Evolutionary conservation across 2,888 invertebrate species (phyloP).

Genomic region (Drosophila seclusa): DNA sequence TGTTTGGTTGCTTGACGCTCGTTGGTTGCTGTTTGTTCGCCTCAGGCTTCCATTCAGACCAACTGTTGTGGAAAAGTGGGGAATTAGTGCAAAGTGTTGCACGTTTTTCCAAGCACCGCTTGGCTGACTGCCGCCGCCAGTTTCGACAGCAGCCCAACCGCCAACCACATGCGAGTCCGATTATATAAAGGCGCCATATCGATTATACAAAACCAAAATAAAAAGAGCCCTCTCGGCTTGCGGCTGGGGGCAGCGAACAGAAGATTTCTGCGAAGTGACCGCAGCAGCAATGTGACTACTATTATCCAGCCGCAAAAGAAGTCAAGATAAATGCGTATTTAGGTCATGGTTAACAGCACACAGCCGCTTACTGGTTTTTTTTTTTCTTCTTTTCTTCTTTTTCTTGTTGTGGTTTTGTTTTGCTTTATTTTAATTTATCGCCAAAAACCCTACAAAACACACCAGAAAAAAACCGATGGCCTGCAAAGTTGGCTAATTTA

Average conservation of each 20-base stretch:
- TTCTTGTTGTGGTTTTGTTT: slow-evolving; percentile 16
- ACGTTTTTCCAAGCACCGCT: slow-evolving; percentile 59
- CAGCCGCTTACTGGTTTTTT: slow-evolving; percentile 69
- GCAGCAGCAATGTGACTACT: slow-evolving; percentile 10
- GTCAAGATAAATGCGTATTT: slow-evolving; percentile 76
- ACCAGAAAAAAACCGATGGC: slow-evolving; percentile 6
- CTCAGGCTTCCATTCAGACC: slow-evolving; percentile 26
- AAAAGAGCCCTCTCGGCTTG: not conserved
- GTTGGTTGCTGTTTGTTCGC: slow-evolving; percentile 11
- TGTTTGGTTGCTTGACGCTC: slow-evolving; percentile 18
- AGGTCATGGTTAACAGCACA: slow-evolving; percentile 75
- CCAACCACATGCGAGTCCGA: slow-evolving; percentile 30
- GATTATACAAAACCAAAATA: slow-evolving; percentile 11
- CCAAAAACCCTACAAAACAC: slow-evolving; percentile 20
- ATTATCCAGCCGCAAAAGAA: slow-evolving; percentile 52
- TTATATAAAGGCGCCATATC: slow-evolving; percentile 47
- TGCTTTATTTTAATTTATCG: slow-evolving; percentile 14
- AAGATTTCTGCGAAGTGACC: slow-evolving; percentile 65
- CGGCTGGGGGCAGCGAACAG: slow-evolving; percentile 30
- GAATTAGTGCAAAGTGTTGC: slow-evolving; percentile 67
- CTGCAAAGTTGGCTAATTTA: slow-evolving; percentile 70
- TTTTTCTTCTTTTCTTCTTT: slow-evolving; percentile 4
- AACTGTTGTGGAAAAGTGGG: slow-evolving; percentile 53
- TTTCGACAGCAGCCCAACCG: slow-evolving; percentile 54
- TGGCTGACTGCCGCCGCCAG: slow-evolving; percentile 41